phyloP scores from a whole-genome alignment of 2,113 vertebrate species.

The Cervus canadensis region DNA sequence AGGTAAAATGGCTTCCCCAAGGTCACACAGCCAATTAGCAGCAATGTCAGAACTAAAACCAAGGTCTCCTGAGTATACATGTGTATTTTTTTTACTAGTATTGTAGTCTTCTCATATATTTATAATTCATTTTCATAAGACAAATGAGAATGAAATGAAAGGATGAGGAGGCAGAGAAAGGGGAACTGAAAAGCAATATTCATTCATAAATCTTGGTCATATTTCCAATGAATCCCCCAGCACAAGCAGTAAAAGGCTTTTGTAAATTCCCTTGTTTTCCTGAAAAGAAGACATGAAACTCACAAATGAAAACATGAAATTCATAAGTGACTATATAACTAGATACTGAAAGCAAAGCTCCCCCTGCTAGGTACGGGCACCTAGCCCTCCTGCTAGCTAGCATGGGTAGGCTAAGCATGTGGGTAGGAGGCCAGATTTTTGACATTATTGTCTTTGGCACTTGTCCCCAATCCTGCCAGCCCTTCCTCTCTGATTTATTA shows the following conservation, averaged over 20 bases:
- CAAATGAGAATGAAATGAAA: background rate
- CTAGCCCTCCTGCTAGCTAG: background rate
- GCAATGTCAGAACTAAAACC: constrained; percentile 20
- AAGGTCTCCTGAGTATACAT: background rate
- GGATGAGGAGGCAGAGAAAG: background rate
- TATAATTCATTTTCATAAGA: background rate
- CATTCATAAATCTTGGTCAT: background rate
- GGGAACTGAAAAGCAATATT: background rate
- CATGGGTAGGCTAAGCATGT: background rate
- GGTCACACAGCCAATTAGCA: background rate
- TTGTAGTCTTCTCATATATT: background rate
- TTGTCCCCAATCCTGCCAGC: background rate
- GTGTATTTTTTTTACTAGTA: background rate
- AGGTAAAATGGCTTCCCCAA: background rate
- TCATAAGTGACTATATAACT: background rate
- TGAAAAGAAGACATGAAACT: background rate
- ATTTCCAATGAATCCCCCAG: background rate
- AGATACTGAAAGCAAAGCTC: background rate
- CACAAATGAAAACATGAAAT: background rate
- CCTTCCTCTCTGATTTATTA: constrained; percentile 13
- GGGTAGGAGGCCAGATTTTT: background rate
- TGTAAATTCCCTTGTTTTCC: background rate
- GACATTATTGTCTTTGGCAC: background rate
- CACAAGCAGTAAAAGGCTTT: background rate
- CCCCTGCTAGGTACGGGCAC: background rate